Evolutionary conservation across 2,113 vertebrate species (phyloP).

Genomic region (Pholis gunnellus): DNA sequence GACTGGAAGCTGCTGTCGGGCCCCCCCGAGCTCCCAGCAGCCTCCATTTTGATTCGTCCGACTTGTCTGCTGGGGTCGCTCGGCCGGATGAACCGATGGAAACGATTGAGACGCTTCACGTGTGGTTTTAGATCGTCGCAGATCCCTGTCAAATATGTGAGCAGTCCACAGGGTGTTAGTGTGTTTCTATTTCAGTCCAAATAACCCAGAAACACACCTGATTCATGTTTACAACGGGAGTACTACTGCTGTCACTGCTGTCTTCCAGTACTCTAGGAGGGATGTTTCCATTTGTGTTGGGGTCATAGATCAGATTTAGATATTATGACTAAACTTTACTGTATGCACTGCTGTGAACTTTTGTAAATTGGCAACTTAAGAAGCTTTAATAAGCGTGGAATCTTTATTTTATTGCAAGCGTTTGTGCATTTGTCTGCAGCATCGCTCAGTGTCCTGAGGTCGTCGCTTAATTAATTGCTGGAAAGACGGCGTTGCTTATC

Average conservation of each 20-base stretch:
- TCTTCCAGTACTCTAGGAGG: no score
- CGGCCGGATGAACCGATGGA: slow-evolving; percentile 24
- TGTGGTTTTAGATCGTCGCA: slow-evolving; percentile 39
- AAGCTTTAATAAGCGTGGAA: slow-evolving; percentile 11
- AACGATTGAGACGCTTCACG: slow-evolving; percentile 50
- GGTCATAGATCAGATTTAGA: not conserved
- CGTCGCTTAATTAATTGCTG: slow-evolving; percentile 22
- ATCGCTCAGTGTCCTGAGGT: slow-evolving; percentile 20
- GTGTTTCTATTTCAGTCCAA: slow-evolving; percentile 55
- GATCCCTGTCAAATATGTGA: slow-evolving; percentile 57
- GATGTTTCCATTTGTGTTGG: not conserved
- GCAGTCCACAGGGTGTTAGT: slow-evolving; percentile 31
- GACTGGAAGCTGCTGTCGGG: slow-evolving; percentile 48
- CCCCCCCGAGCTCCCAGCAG: slow-evolving; percentile 27
- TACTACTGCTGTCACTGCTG: not conserved
- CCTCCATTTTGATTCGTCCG: slow-evolving; percentile 56
- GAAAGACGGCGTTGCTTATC: slow-evolving; percentile 16
- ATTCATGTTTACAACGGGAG: slow-evolving; percentile 27
- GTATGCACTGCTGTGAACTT: not conserved
- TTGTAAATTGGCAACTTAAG: not conserved
- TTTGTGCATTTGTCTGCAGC: not conserved
- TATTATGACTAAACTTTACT: not conserved
- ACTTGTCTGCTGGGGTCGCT: slow-evolving; percentile 5
- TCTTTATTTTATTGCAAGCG: not conserved
- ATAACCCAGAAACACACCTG: slow-evolving; percentile 37